Conservation (phyloP, 2,888 invertebrate species). For the Celastrina argiolus region DNA sequence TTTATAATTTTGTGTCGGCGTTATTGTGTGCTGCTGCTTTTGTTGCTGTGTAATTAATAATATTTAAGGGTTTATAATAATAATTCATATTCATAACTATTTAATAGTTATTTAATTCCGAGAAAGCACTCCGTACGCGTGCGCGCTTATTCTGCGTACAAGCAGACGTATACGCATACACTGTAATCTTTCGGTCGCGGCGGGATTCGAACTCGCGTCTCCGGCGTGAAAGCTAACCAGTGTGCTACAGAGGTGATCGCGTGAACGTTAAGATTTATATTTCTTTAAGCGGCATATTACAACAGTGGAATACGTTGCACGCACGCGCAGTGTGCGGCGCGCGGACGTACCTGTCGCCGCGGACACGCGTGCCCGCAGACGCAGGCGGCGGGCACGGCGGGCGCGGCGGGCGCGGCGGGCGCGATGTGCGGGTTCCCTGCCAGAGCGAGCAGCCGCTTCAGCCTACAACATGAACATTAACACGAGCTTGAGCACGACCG, state of each 20-base stretch:
- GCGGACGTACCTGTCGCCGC: conserved; percentile 38
- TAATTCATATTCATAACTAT: too few species aligned
- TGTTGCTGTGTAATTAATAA: conserved; percentile 21
- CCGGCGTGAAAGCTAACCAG: too few species aligned
- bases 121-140: not conserved
- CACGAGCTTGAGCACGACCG: too few species aligned
- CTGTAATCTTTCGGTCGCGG: conserved; percentile 45
- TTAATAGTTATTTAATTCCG: too few species aligned
- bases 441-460: conserved; percentile 75
- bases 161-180: too few species aligned
- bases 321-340: not conserved
- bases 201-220: conserved; percentile 73
- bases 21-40: conserved; percentile 29
- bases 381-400: conserved; percentile 74
- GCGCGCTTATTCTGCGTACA: not conserved
- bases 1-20: conserved; percentile 28
- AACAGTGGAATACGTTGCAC: too few species aligned
- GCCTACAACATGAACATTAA: conserved; percentile 50
- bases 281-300: too few species aligned
- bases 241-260: too few species aligned
- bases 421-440: conserved; percentile 68
- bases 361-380: conserved; percentile 77
- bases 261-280: too few species aligned
- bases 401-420: conserved; percentile 79
- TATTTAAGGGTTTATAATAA: too few species aligned